Conservation (phyloP, 2,888 invertebrate species). For the Thumatha senex region DNA sequence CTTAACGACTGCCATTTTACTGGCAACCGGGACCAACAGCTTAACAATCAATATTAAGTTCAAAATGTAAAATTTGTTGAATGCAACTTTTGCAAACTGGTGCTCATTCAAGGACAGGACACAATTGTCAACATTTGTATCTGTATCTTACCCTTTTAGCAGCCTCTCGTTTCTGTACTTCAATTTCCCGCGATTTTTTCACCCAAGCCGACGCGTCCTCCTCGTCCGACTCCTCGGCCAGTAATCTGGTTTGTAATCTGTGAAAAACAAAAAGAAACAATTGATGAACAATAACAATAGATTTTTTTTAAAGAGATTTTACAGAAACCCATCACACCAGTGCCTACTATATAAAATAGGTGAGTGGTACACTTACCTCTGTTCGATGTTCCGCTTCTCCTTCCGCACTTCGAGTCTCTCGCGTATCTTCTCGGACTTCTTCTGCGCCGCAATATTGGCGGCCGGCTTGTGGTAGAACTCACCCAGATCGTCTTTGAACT, state of each 20-base stretch:
- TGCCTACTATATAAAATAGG: not conserved
- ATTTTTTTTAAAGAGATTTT: not conserved
- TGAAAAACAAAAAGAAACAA: not conserved
- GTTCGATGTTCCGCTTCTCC: slow-evolving; percentile 90
- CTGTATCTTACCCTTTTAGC: slow-evolving; percentile 90
- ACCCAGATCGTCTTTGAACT: slow-evolving; percentile 85
- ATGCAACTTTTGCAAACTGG: too few relatives aligned
- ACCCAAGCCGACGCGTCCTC: slow-evolving; percentile 94
- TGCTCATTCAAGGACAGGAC: too few relatives aligned
- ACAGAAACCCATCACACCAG: not conserved
- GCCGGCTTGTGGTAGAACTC: slow-evolving; percentile 95
- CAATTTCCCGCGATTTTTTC: slow-evolving; percentile 88
- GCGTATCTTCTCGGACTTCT: slow-evolving; percentile 90
- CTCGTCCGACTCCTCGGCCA: slow-evolving; percentile 87
- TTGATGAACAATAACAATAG: not conserved
- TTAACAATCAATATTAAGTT: too few relatives aligned
- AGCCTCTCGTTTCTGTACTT: slow-evolving; percentile 92
- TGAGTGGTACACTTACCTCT: slow-evolving; percentile 68
- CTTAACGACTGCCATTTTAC: too few relatives aligned
- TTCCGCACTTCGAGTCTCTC: slow-evolving; percentile 90
- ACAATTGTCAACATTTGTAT: too few relatives aligned
- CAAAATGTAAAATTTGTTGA: too few relatives aligned
- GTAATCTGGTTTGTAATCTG: slow-evolving; percentile 63
- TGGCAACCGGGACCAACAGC: too few relatives aligned
- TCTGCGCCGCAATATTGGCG: slow-evolving; percentile 88